Evolutionary conservation across 2,888 invertebrate species (phyloP).

Genomic region (Ochlodes sylvanus): DNA sequence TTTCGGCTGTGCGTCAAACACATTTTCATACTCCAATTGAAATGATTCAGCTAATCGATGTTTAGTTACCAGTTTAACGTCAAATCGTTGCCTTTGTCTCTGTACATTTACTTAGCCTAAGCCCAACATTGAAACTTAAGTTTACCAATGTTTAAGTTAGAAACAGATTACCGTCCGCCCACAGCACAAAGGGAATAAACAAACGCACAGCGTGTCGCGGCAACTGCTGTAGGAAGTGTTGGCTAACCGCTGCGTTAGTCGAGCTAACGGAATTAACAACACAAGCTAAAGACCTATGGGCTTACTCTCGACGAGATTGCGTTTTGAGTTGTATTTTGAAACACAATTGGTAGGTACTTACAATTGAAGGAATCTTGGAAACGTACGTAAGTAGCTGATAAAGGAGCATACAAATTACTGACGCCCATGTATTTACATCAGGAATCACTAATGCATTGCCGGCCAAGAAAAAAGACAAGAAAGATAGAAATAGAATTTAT

Average conservation of each 20-base stretch:
- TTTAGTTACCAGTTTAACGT: background rate
- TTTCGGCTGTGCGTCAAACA: no score
- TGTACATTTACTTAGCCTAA: slow-evolving; percentile 1
- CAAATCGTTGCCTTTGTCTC: slow-evolving; percentile 1
- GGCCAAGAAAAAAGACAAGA: no score
- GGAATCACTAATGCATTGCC: no score
- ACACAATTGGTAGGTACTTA: no score
- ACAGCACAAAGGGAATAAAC: background rate
- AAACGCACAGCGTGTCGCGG: slow-evolving; percentile 8
- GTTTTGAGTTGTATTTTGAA: no score
- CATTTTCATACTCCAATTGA: no score
- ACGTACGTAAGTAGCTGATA: no score
- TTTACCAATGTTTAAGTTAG: slow-evolving; percentile 11
- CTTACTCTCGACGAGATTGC: background rate
- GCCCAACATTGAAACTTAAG: slow-evolving; percentile 7
- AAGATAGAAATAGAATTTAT: no score
- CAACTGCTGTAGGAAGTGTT: slow-evolving; percentile 1
- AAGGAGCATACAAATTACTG: no score
- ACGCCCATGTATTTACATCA: no score
- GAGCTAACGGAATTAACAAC: slow-evolving; percentile 16
- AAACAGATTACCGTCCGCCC: slow-evolving; percentile 14
- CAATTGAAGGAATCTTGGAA: no score
- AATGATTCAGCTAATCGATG: no score
- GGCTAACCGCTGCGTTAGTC: background rate
- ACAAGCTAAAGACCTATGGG: slow-evolving; percentile 8